Conservation (phyloP, 2,113 vertebrate genomes). For the Martes martes region DNA sequence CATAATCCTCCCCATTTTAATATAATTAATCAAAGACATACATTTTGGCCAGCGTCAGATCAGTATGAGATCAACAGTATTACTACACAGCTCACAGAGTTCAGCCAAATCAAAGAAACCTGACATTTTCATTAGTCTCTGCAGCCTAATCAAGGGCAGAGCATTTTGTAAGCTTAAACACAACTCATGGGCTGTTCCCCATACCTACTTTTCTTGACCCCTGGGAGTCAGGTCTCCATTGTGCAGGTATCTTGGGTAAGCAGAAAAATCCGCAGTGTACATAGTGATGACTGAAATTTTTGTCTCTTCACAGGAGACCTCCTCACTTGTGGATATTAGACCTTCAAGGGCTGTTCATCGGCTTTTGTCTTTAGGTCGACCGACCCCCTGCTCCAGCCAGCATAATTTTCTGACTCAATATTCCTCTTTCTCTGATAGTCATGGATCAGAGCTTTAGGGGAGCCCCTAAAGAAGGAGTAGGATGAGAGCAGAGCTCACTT, state of each 20-base stretch:
- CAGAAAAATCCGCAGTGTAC: background rate
- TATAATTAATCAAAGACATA: slow-evolving; percentile 18
- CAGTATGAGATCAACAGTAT: background rate
- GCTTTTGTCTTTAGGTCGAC: background rate
- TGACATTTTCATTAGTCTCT: background rate
- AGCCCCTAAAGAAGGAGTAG: background rate
- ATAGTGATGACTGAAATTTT: background rate
- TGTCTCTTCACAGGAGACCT: background rate
- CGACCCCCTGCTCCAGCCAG: background rate
- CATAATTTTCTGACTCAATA: background rate
- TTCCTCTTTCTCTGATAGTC: background rate
- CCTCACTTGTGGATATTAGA: background rate
- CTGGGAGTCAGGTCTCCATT: background rate
- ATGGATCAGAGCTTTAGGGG: background rate
- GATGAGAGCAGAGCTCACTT: background rate
- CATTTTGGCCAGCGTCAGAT: background rate
- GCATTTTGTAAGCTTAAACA: background rate
- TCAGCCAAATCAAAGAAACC: slow-evolving; percentile 25
- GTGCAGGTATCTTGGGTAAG: background rate
- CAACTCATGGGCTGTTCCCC: background rate
- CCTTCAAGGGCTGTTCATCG: background rate
- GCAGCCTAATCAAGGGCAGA: background rate
- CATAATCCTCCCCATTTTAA: background rate
- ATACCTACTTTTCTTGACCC: background rate
- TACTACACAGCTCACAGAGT: background rate